These are phyloP conservation scores for Ctenosaura bakeri DNA, from an alignment of 2,797 vertebrate genomes.

Conservation along the genomic window DNA sequence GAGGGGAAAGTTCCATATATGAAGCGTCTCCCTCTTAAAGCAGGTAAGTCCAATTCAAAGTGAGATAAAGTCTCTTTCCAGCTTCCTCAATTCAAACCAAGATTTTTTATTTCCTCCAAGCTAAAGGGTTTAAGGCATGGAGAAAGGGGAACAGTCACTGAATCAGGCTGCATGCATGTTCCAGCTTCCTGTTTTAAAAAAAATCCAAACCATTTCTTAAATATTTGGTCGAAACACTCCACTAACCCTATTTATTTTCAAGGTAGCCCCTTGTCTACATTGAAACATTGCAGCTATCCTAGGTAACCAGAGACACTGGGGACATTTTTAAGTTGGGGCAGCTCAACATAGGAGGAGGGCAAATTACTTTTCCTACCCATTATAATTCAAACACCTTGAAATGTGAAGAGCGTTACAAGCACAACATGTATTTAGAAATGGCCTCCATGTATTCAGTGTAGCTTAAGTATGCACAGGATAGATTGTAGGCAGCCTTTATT, in stretches of 20 bases:
- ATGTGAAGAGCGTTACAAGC: too few relatives aligned
- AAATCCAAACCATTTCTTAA: background rate
- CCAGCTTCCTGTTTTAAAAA: too few relatives aligned
- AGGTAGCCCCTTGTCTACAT: background rate
- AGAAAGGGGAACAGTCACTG: background rate
- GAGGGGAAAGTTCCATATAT: background rate
- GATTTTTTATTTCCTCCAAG: background rate
- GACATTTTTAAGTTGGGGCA: too few relatives aligned
- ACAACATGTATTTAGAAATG: too few relatives aligned
- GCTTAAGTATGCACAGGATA: too few relatives aligned
- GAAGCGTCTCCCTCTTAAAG: background rate
- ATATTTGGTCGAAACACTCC: background rate
- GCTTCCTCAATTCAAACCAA: background rate
- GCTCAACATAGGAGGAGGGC: too few relatives aligned
- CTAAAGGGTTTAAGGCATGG: background rate
- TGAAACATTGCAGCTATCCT: accelerated
- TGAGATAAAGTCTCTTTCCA: background rate
- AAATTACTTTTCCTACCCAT: too few relatives aligned
- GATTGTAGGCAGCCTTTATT: too few relatives aligned
- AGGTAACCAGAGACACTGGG: accelerated
- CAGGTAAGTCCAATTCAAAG: background rate
- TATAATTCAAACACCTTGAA: too few relatives aligned
- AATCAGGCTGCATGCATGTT: background rate
- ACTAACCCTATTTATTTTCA: background rate
- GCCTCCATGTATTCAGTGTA: too few relatives aligned